Conservation (phyloP, 2,113 vertebrate species). For the Cisticola juncidis region DNA sequence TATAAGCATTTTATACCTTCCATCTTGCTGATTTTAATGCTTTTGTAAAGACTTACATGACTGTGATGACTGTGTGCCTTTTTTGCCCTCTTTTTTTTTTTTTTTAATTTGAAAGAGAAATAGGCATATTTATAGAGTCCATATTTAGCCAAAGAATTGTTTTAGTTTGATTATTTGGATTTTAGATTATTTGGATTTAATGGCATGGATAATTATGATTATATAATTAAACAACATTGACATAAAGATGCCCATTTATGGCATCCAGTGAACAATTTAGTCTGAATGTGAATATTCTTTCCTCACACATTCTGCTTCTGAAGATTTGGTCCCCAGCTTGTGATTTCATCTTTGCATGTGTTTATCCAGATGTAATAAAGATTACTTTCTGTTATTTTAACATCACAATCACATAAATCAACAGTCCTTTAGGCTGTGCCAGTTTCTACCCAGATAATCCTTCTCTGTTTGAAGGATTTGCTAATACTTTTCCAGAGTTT, state of each 20-base stretch:
- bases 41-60: neutral
- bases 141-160: neutral
- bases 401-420: neutral
- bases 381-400: neutral
- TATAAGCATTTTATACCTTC: neutral
- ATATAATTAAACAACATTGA: neutral
- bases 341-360: neutral
- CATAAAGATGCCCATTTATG: neutral
- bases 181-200: neutral
- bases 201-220: neutral
- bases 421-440: neutral
- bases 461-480: neutral
- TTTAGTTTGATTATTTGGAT: neutral
- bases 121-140: neutral
- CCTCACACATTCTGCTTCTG: neutral
- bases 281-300: neutral
- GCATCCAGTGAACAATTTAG: neutral
- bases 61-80: neutral
- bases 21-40: neutral
- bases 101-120: neutral
- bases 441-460: neutral
- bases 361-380: neutral
- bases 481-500: neutral
- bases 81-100: neutral
- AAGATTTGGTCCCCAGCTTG: neutral